Conservation (phyloP, 53 echinoderm and acorn worm genomes). For the Mesocentrotus franciscanus region DNA sequence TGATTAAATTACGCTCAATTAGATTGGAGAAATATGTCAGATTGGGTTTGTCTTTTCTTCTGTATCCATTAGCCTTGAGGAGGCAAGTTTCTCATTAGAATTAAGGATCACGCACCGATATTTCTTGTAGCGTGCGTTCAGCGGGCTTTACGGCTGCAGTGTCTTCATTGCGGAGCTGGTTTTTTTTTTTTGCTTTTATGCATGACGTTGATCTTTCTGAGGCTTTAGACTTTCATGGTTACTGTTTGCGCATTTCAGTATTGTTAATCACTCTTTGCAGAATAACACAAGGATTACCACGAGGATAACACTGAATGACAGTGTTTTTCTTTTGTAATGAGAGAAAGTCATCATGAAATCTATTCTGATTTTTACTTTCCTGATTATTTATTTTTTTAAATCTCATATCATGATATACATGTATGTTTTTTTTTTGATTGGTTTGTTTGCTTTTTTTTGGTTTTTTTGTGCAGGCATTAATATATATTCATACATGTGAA, state of each 20-base stretch:
- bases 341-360: background rate
- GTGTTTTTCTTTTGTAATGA: background rate
- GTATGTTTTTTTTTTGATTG: too few species aligned
- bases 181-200: background rate
- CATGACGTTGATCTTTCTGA: background rate
- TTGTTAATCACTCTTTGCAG: background rate
- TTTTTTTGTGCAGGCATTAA: too few species aligned
- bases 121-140: background rate
- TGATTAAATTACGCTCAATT: conserved; percentile 34
- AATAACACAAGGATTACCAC: too few species aligned
- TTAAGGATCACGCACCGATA: conserved; percentile 33
- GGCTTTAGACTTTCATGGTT: background rate
- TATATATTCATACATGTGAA: too few species aligned
- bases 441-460: too few species aligned
- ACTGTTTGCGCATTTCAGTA: background rate
- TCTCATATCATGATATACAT: too few species aligned
- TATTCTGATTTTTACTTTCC: too few species aligned
- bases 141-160: too few species aligned
- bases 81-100: conserved; percentile 31
- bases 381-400: too few species aligned
- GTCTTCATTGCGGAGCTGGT: background rate
- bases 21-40: conserved; percentile 53
- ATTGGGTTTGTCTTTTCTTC: conserved; percentile 33
- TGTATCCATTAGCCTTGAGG: conserved; percentile 21
- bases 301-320: background rate